Base-by-base conservation (phyloP, 2,797 vertebrate genomes). In the Ciconia nigra region DNA sequence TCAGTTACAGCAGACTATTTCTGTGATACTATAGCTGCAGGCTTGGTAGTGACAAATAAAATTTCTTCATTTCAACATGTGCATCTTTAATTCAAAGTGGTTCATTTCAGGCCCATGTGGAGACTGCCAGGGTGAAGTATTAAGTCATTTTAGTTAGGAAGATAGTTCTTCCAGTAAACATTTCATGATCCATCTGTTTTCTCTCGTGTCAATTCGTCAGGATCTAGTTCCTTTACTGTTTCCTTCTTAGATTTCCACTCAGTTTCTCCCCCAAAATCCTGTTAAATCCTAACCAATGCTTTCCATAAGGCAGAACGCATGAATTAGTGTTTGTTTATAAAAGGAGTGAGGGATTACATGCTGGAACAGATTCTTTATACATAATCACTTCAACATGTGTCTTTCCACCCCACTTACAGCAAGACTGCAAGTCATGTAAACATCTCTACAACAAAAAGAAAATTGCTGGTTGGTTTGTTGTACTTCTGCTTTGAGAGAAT, bases 311-410 rank as follows among this genome's bases (percentile, higher is more conserved):
- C 51, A 70, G 73, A 83, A 82, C 0, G 0, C 77, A 76, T 47
- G 51, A 91, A 62, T 73, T 90, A 35, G 13, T 79, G 42, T 85
- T 92, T 91, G 63, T 85, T 96, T 93, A 69, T 67, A 78, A 89
- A 89, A 94, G 26, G 46, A 78, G 19, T 3, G 2, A 73, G 47
- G 70, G 55, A 91, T 93, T 96, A 81, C 41, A 44, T 84, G 73
- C 80, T 96, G 77, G 87, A 90, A 86, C 66, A 87, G 42, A 66
- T 84, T 66, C 80, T 76, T 90, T 79, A 71, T 39, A 79, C 58
- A 66, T 74, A 93, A 92, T 95, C 78, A 77, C 76, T 94, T 93
- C 85, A 95, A 93, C 85, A 86, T 42, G 2, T 92, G 76, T 93
- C 76, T 95, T 91, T 88, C 84, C 82, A 88, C 37, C 15, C 65